Base-by-base conservation (phyloP, 2,113 vertebrate genomes). In the Urocolius indicus region DNA sequence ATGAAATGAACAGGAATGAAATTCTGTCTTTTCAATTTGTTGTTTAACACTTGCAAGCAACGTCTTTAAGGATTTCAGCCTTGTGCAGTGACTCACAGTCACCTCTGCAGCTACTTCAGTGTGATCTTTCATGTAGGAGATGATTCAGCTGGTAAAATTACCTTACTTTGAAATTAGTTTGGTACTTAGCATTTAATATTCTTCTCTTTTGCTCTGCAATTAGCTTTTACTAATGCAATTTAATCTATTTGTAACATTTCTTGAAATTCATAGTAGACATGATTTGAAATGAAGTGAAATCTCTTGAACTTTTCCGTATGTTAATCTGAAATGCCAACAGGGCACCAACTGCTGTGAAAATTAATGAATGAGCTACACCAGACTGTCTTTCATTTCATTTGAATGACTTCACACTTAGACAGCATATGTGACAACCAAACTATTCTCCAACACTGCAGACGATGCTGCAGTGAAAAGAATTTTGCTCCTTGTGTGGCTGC, bases 291-390 rank as follows among this genome's bases (percentile, higher is more conserved):
- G 89, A 95, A 97, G 92, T 55, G 96, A 95, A 95, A 88, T 96
- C 94, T 97, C 96, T 95, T 97, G 82, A 98, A 97, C 97, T 97
- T 97, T 95, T 97, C 93, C 73, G 96, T 78, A 80, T 5, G 21
- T 96, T 98, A 97, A 98, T 98, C 98, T 97, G 95, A 98, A 98
- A 97, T 97, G 95, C 93, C 95, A 98, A 86, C 87, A 97, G 96
- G 97, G 97, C 97, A 97, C 95, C 96, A 96, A 98, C 97, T 95
- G 97, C 97, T 98, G 97, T 95, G 98, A 98, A 98, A 98, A 98
- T 97, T 98, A 98, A 98, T 98, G 97, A 98, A 98, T 96, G 95
- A 97, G 88, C 89, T 95, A 11, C 14, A 82, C 29, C 94, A 97
- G 92, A 85, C 93, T 97, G 95, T 95, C 97, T 98, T 97, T 96